Evolutionary conservation across 2,113 vertebrate species (phyloP), one percentile per base, ranked within the genome.

Genomic region (Phainopepla nitens): DNA sequence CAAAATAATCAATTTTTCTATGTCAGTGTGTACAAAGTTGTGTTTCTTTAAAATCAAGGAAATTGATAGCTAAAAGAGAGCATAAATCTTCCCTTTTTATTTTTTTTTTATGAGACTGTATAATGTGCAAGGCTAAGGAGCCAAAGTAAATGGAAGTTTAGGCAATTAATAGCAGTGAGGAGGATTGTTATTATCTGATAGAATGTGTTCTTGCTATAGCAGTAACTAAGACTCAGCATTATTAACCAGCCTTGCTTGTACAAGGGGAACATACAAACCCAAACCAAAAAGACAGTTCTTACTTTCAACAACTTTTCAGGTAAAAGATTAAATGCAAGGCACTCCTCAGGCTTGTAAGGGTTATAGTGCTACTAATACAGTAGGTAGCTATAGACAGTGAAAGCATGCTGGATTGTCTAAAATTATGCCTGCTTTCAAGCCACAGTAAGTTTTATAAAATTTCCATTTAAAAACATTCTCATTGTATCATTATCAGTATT

Each of bases 1-100:
- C 1, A 39, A 69, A 36, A 1, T 11, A 27, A 39, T 28, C 0
- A 0, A 50, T 50, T 82, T 77, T 91, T 25, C 19, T 75, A 7
- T 68, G 17, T 42, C 18, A 42, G 5, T 68, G 13, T 51, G 18
- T 78, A 7, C 9, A 35, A 45, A 56, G 11, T 79, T 62, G 29
- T 1, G 0, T 50, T 87, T 75, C 27, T 75, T 79, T 73, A 79
- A 78, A 68, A 18, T 82, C 11, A 45, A 57, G 42, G 20, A 31
- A 86, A 53, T 39, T 13, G 35, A 49, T 49, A 64, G 41, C 31
- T 51, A 33, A 56, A n/a, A 22, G 39, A 80, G 10, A 79, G 6
- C 8, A 45, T 58, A 58, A 77, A 11, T 94, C 4, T 79, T 72
- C 39, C 2, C 2, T 20, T 44, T 49, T 44, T 18, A 1, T 56